Conservation (phyloP, 2,888 invertebrate genomes). For the Tupiocoris notatus region DNA sequence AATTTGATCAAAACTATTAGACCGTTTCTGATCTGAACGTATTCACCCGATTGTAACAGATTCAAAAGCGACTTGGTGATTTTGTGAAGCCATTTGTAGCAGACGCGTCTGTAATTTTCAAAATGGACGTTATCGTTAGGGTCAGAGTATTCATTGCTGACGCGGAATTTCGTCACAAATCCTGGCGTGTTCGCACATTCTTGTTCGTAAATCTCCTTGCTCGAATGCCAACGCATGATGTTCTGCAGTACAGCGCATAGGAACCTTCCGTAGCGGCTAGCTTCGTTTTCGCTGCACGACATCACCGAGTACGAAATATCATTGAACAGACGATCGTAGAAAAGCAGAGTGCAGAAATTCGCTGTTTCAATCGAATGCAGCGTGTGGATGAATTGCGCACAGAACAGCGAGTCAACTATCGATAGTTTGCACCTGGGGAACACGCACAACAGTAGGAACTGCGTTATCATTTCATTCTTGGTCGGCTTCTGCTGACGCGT, state of each 20-base stretch:
- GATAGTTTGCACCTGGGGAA: conserved; percentile 97
- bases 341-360: conserved; percentile 95
- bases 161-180: conserved; percentile 94
- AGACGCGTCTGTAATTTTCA: conserved; percentile 71
- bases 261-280: conserved; percentile 92
- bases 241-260: conserved; percentile 88
- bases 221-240: conserved; percentile 95
- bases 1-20: conserved; percentile 93
- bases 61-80: conserved; percentile 71
- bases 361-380: conserved; percentile 93
- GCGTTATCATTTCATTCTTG: conserved; percentile 94
- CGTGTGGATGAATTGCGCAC: conserved; percentile 94
- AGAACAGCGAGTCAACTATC: conserved; percentile 92
- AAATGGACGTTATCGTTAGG: conserved; percentile 91
- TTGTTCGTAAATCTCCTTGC: conserved; percentile 66
- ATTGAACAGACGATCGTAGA: conserved; percentile 95
- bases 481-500: conserved; percentile 81
- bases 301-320: conserved; percentile 97
- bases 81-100: conserved; percentile 99
- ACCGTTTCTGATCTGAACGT: conserved; percentile 94
- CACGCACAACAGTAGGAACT: conserved; percentile 92
- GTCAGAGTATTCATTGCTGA: conserved; percentile 80
- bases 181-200: conserved; percentile 97
- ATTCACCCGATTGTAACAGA: conserved; percentile 85
- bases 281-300: conserved; percentile 97